phyloP scores from a whole-genome alignment of 2,888 invertebrate species.

The Argyresthia albistria region DNA sequence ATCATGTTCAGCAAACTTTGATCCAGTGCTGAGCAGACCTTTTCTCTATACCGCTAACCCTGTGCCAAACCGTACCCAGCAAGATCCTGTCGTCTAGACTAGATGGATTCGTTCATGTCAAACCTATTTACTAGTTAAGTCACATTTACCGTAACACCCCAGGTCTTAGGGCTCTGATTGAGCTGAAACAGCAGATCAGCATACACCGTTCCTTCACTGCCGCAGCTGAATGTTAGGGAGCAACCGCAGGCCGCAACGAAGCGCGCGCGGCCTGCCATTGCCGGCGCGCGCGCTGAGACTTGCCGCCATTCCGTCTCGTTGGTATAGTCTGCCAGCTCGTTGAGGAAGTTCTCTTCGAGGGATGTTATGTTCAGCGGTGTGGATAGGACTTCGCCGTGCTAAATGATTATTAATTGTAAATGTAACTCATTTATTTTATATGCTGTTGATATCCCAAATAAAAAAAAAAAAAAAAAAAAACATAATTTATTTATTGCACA shows the following conservation, averaged over 20 bases:
- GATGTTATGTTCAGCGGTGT: conserved; percentile 33
- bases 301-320: conserved; percentile 36
- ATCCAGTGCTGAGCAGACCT: no score
- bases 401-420: background rate
- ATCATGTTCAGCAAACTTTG: no score
- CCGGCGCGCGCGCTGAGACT: conserved; percentile 20
- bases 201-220: conserved; percentile 24
- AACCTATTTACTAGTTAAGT: no score
- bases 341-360: conserved; percentile 41
- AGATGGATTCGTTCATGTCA: no score
- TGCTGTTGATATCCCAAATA: no score
- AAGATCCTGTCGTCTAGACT: no score
- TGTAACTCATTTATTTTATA: no score
- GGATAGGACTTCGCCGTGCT: conserved; percentile 33
- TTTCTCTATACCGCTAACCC: no score
- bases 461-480: no score
- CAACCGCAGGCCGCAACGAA: conserved; percentile 34
- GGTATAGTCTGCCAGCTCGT: conserved; percentile 35
- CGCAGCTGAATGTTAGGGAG: conserved; percentile 27
- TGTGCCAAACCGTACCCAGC: no score
- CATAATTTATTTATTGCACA: no score
- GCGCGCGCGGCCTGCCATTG: conserved; percentile 30
- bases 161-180: conserved; percentile 25
- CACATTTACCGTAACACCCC: conserved; percentile 21
- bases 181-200: conserved; percentile 29